Evolutionary conservation across 2,113 vertebrate genomes (phyloP), one percentile per base, ranked within the genome.

Genomic region (Chloropsis hardwickii): DNA sequence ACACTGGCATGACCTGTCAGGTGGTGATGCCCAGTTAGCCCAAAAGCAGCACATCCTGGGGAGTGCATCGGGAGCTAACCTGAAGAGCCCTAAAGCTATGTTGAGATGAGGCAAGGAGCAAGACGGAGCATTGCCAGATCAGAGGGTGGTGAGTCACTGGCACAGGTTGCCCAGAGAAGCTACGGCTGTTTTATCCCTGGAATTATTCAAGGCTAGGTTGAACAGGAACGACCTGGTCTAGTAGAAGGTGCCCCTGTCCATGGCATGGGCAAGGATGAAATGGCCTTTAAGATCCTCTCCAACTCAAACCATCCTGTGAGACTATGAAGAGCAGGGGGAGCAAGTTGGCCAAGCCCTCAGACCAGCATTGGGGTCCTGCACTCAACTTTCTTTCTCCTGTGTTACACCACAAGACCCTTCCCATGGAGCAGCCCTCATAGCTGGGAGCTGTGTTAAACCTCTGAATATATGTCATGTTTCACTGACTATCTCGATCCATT

Each of bases 21-120:
- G 8, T 45, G 21, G 10, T 56, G 50, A 14, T 80, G 69, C 28
- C 27, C 39, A 17, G 28, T 40, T 10, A 70, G 7, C 56, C 56
- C 44, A 65, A 83, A 69, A 45, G 13, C 39, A 45, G 5, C 27
- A 51, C 10, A 4, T 53, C 14, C 12, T 2, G 3, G 17, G 11
- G 40, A 15, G 11, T 50, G 25, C 0, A 0, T n/a, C 33, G 22
- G 29, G 15, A 40, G 19, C 44, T 53, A 45, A 62, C 29, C 19
- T 37, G 39, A 54, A 42, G 11, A 80, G 23, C 17, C 65, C 27
- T 24, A 31, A 53, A 48, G 42, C 33, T 3, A 1, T 0, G 1
- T 35, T 45, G 70, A 50, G 44, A 31, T 0, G 8, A 11, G 18
- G 17, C 12, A 25, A 76, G 48, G 13, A 8, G 31, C 0, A 6